Evolutionary conservation across 2,797 vertebrate genomes (phyloP).

Genomic region (Amblyraja radiata): DNA sequence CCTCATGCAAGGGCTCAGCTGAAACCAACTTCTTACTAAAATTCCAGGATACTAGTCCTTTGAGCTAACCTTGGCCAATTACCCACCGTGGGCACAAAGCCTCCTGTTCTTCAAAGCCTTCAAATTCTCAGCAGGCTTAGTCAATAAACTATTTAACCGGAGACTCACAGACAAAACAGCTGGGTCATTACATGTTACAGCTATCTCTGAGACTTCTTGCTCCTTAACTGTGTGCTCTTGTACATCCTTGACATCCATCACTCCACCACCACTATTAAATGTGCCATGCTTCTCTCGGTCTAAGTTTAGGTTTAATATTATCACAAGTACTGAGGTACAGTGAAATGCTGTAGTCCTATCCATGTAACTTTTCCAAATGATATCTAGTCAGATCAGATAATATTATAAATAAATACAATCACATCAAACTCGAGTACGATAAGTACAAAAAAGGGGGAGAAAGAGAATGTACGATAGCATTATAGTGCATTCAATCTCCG

Average conservation of each 20-base stretch:
- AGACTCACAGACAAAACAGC: not conserved
- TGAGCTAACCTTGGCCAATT: conserved; percentile 6
- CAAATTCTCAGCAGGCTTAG: not conserved
- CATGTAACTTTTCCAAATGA: too few relatives aligned
- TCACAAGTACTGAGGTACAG: too few relatives aligned
- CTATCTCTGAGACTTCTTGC: not conserved
- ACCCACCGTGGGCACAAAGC: not conserved
- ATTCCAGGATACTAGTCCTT: not conserved
- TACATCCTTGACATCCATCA: not conserved
- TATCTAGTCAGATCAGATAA: too few relatives aligned
- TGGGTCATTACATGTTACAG: not conserved
- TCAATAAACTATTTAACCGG: not conserved
- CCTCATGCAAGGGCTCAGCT: not conserved
- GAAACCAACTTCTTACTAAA: conserved; percentile 2
- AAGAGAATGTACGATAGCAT: too few relatives aligned
- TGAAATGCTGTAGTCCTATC: too few relatives aligned
- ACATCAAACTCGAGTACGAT: too few relatives aligned
- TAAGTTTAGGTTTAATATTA: too few relatives aligned
- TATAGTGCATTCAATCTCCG: too few relatives aligned
- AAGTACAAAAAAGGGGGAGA: too few relatives aligned
- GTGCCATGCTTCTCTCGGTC: not conserved
- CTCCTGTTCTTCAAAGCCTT: conserved; percentile 16
- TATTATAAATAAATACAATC: too few relatives aligned
- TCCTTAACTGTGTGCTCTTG: not conserved
- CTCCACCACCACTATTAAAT: not conserved